Conservation (phyloP, 2,888 invertebrate genomes). For the Brenthis daphne region DNA sequence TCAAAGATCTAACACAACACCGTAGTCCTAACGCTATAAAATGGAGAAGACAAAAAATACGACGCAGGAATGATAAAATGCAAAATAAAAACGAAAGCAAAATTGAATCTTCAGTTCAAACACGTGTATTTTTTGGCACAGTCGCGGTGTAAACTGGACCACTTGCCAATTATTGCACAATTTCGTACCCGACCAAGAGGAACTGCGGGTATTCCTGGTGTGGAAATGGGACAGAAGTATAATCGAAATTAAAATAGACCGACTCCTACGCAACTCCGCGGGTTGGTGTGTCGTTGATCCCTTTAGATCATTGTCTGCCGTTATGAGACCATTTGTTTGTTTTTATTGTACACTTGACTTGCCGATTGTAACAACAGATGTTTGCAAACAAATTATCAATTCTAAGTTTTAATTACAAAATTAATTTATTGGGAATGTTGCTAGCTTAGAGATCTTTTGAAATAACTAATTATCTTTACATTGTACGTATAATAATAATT, state of each 20-base stretch:
- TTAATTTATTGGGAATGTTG: background rate
- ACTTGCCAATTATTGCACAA: constrained; percentile 78
- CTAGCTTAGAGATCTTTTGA: no score
- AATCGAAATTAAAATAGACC: constrained; percentile 72
- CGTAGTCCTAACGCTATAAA: background rate
- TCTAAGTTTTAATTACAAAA: background rate
- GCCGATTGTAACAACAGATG: constrained; percentile 15
- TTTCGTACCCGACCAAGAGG: constrained; percentile 48
- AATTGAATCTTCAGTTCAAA: constrained; percentile 13
- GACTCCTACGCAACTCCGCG: constrained; percentile 70
- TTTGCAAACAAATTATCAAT: background rate
- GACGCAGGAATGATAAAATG: constrained; percentile 9
- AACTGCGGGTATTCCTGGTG: constrained; percentile 41
- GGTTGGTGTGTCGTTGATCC: constrained; percentile 72
- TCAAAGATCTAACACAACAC: background rate
- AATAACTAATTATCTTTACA: no score
- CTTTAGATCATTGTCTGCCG: constrained; percentile 57
- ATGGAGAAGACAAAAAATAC: background rate
- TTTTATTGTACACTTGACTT: constrained; percentile 42
- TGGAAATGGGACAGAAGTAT: constrained; percentile 50
- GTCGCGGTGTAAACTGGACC: constrained; percentile 52
- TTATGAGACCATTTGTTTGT: constrained; percentile 59
- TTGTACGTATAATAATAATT: no score
- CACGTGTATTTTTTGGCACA: constrained; percentile 76
- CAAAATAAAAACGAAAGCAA: constrained; percentile 16